Base-by-base conservation (phyloP, 2,797 vertebrate species). In the Pseudotriccus pelzelni region DNA sequence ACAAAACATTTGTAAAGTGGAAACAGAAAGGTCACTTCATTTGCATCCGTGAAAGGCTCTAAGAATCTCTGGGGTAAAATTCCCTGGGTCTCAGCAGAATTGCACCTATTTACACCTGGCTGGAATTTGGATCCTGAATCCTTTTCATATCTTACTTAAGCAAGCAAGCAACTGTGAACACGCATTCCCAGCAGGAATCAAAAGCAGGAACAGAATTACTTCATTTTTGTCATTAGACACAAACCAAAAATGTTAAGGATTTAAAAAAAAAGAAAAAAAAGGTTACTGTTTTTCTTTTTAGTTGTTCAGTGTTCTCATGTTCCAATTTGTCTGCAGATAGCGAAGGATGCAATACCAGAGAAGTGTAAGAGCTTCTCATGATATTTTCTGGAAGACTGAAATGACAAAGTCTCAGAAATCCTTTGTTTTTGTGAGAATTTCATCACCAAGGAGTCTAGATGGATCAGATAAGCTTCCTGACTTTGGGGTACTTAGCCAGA, bases 401-500 rank as follows among this genome's bases (percentile, higher is more conserved):
- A 87, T 50, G 12, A 74, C 24, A 28, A 83, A 75, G 72, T 44
- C 83, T 78, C 79, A 76, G 70, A 92, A 96, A 89, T 87, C 70
- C 66, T 89, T 75, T 82, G 52, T 41, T 92, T 90, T 77, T 62
- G 19, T 72, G 76, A 87, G 80, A 89, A 92, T 94, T 89, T 84
- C n/a, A 73, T 85, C 75, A 91, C 59, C 49, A 53, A 70, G 74
- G 91, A 93, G 28, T 79, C 80, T 55, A 62, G 86, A 60, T 87
- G 66, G 73, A 89, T 92, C 59, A 92, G 77, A 68, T 84, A 91
- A 85, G 66, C 90, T 89, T 78, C 64, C 52, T 68, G 85, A 94
- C 84, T 93, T 92, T 4, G 21, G 62, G 25, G 22, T 89, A 70
- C 94, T 96, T 93, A 94, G 84, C 15, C 44, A 95, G 74, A 74